These are phyloP conservation scores for Xylota sylvarum DNA, from an alignment of 2,888 invertebrate genomes.

Conservation along the genomic window DNA sequence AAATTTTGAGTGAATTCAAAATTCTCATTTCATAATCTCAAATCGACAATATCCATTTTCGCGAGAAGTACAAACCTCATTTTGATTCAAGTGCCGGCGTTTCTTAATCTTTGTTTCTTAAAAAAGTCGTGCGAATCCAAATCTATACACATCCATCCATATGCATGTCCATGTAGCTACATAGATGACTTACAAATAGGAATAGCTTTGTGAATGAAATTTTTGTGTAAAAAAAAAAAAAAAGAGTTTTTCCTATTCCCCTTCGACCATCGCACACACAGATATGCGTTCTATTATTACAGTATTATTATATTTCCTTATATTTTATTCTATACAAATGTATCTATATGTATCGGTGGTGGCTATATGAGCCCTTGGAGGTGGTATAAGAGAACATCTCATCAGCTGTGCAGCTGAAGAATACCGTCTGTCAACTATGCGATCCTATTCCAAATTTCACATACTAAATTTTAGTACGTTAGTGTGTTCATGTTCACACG, in stretches of 20 bases:
- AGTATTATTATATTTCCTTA: constrained; percentile 61
- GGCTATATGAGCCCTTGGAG: constrained; percentile 17
- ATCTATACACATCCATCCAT: too few species aligned
- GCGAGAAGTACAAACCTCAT: too few species aligned
- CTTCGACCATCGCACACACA: constrained; percentile 53
- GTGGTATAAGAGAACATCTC: not conserved
- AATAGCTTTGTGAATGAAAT: constrained; percentile 9
- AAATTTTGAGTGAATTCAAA: too few species aligned
- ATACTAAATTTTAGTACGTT: constrained; percentile 73
- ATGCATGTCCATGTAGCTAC: too few species aligned
- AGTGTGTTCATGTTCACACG: constrained; percentile 57
- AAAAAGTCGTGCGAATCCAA: too few species aligned
- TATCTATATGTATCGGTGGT: constrained; percentile 35
- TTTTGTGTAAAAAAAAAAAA: constrained; percentile 12
- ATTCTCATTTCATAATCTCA: too few species aligned
- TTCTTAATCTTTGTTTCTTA: too few species aligned
- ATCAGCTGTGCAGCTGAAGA: not conserved
- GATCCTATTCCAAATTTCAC: constrained; percentile 73
- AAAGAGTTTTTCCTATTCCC: constrained; percentile 49
- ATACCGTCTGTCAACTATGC: constrained; percentile 61
- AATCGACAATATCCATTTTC: too few species aligned
- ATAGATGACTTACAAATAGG: too few species aligned
- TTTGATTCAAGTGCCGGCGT: too few species aligned
- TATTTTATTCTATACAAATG: constrained; percentile 57
- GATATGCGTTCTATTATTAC: constrained; percentile 48